Conservation (phyloP, 2,797 vertebrate species). For the Martes flavigula region DNA sequence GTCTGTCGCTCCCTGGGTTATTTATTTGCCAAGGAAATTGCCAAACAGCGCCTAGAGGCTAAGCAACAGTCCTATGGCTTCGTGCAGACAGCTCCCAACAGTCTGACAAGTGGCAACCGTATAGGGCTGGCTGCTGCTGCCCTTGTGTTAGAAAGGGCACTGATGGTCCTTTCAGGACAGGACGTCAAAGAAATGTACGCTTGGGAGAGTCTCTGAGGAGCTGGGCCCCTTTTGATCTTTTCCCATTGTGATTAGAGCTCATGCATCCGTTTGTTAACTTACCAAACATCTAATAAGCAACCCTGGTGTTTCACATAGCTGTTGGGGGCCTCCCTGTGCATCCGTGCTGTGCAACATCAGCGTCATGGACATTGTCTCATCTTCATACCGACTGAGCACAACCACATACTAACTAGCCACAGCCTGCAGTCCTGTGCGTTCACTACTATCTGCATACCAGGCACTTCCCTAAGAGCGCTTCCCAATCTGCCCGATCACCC, state of each 20-base stretch:
- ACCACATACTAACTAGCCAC: background rate
- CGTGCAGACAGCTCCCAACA: background rate
- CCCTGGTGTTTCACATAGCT: background rate
- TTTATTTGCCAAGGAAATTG: conserved; percentile 58
- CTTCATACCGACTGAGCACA: background rate
- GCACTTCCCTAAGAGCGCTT: background rate
- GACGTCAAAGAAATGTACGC: background rate
- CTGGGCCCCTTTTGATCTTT: background rate
- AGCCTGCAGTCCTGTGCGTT: accelerated
- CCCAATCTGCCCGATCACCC: no score
- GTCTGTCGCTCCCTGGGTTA: conserved; percentile 37
- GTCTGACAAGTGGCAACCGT: background rate
- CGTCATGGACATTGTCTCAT: accelerated
- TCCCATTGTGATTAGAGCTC: background rate
- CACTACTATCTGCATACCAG: background rate
- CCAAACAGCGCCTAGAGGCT: background rate
- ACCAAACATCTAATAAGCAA: background rate
- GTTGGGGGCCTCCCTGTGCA: background rate
- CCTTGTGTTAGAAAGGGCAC: background rate
- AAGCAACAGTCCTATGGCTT: background rate
- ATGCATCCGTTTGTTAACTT: background rate
- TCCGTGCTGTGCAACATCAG: accelerated
- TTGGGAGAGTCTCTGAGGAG: background rate
- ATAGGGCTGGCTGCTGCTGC: background rate
- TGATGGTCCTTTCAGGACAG: background rate